Conservation (phyloP, 2,888 invertebrate genomes). For the Ophonus ardosiacus region DNA sequence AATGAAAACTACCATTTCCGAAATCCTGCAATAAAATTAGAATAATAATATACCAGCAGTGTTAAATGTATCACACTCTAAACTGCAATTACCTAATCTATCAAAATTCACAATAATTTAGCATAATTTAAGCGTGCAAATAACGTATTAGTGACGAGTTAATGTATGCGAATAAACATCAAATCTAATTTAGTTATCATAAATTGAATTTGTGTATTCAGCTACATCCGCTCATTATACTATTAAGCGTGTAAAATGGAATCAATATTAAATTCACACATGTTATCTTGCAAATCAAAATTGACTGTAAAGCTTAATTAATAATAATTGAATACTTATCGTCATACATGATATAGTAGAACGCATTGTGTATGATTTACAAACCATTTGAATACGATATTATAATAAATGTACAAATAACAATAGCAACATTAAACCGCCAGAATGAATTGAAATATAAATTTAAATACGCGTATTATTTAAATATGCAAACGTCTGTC, state of each 20-base stretch:
- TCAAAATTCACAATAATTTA: conserved; percentile 19
- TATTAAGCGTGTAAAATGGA: background rate
- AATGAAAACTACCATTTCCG: background rate
- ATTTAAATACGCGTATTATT: no score
- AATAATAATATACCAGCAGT: background rate
- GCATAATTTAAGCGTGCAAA: conserved; percentile 20
- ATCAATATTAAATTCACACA: conserved; percentile 15
- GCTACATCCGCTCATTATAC: conserved; percentile 12
- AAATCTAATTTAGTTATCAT: conserved; percentile 29
- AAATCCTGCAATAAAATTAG: background rate
- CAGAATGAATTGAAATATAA: no score
- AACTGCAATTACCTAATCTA: background rate
- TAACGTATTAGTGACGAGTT: conserved; percentile 11
- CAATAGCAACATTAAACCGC: no score
- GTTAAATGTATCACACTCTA: background rate
- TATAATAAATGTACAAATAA: no score
- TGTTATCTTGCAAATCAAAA: conserved; percentile 2
- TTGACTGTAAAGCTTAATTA: background rate
- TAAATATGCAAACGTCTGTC: no score
- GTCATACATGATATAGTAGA: background rate
- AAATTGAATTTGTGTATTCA: conserved; percentile 27
- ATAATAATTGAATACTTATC: background rate
- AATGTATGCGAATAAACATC: conserved; percentile 7
- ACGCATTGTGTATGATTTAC: background rate
- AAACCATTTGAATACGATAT: background rate